These are phyloP conservation scores for Climacteris rufus DNA, from an alignment of 2,113 vertebrate genomes.

Conservation along the genomic window DNA sequence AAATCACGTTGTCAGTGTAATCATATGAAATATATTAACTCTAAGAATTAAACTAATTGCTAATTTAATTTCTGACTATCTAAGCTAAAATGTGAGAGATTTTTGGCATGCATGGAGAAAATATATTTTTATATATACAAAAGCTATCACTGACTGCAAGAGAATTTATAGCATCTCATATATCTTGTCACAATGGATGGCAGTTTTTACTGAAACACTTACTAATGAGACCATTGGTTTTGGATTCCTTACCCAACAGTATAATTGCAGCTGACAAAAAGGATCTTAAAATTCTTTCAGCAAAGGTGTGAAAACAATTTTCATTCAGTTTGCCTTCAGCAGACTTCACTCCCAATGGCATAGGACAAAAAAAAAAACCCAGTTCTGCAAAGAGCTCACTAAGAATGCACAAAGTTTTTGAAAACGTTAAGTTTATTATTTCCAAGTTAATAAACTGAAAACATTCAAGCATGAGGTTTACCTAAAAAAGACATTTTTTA, in stretches of 20 bases:
- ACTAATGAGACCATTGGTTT: conserved; percentile 31
- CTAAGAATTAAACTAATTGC: neutral
- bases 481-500: conserved; percentile 35
- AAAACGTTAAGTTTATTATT: conserved; percentile 18
- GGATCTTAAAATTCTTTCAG: neutral
- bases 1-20: neutral
- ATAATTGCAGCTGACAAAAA: conserved; percentile 31
- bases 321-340: neutral
- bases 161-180: conserved; percentile 11
- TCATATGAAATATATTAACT: neutral
- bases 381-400: neutral
- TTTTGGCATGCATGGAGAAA: neutral
- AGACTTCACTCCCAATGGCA: neutral
- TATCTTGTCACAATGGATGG: neutral
- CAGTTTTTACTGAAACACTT: neutral
- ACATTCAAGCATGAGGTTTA: neutral
- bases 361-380: neutral
- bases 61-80: conserved; percentile 21
- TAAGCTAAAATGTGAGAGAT: neutral
- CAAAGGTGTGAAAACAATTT: conserved; percentile 12
- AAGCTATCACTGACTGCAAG: neutral
- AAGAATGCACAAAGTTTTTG: neutral
- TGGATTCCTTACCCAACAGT: neutral
- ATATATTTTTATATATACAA: neutral
- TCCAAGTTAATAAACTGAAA: conserved; percentile 52